These are phyloP conservation scores for Aradophagus sp. DNA, from an alignment of 1,140 invertebrate genomes.

Conservation along the genomic window DNA sequence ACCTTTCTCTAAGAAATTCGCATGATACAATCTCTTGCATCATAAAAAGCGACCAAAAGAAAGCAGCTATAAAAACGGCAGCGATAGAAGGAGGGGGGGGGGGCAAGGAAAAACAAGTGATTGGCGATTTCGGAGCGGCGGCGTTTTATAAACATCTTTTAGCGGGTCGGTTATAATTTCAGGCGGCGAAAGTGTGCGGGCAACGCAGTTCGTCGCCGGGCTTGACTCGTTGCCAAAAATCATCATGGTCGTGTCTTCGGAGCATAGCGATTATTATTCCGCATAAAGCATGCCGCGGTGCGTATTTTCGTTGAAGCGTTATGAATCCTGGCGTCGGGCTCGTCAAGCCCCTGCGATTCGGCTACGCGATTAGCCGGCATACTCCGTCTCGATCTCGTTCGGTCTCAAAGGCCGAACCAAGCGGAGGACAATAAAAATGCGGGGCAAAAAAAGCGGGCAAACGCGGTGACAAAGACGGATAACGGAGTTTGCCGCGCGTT, in stretches of 20 bases:
- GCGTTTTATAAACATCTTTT: slow-evolving; percentile 59
- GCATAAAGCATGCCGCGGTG: slow-evolving; percentile 35
- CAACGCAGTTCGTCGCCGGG: slow-evolving; percentile 49
- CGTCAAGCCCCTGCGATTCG: slow-evolving; percentile 15
- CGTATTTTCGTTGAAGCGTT: slow-evolving; percentile 36
- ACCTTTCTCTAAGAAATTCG: no score
- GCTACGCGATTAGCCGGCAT: slow-evolving; percentile 15
- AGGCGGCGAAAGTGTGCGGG: slow-evolving; percentile 46
- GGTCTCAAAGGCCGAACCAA: not conserved
- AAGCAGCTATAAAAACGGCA: no score
- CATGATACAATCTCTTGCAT: no score
- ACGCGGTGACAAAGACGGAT: slow-evolving; percentile 1
- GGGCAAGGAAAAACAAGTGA: no score
- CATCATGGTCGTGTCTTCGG: slow-evolving; percentile 51
- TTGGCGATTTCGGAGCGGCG: no score
- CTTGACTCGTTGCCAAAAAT: slow-evolving; percentile 56
- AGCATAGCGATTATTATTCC: slow-evolving; percentile 51
- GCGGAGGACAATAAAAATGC: no score
- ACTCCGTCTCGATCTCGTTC: slow-evolving; percentile 2
- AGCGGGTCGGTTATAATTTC: slow-evolving; percentile 55
- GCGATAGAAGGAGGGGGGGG: no score
- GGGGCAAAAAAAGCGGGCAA: no score
- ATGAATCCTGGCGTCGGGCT: slow-evolving; percentile 18
- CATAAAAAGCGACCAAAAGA: no score
- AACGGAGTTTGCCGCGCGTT: slow-evolving; percentile 35